Conservation (phyloP, 2,888 invertebrate genomes). For the Scotopteryx bipunctaria region DNA sequence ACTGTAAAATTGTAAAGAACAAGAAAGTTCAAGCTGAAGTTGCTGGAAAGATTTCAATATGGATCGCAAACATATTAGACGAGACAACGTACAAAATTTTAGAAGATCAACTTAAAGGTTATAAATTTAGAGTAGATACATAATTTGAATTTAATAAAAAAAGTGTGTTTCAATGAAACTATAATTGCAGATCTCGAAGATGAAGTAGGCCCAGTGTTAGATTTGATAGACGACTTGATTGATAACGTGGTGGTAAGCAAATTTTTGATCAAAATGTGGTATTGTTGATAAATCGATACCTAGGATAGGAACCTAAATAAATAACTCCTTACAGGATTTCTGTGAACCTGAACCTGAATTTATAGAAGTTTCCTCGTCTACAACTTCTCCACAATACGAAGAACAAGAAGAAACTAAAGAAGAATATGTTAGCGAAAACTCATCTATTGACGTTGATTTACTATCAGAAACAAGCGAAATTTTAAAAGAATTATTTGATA, state of each 20-base stretch:
- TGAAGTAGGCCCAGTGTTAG: conserved; percentile 66
- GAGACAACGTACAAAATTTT: conserved; percentile 55
- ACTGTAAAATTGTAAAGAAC: conserved; percentile 28
- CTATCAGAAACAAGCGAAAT: not conserved
- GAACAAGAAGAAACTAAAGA: conserved; percentile 2
- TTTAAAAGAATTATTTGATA: too few species aligned
- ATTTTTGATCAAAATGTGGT: not conserved
- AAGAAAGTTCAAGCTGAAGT: conserved; percentile 51
- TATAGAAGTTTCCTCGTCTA: conserved; percentile 23
- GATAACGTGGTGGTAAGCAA: conserved; percentile 56
- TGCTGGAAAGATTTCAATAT: conserved; percentile 51
- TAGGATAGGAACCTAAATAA: too few species aligned
- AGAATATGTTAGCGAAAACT: not conserved
- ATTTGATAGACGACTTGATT: conserved; percentile 62
- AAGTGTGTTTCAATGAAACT: not conserved
- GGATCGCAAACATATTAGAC: conserved; percentile 62
- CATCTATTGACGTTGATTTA: conserved; percentile 2
- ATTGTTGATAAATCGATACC: not conserved
- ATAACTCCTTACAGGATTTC: conserved; percentile 35
- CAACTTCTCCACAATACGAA: conserved; percentile 10
- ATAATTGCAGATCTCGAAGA: conserved; percentile 65
- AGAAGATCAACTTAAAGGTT: conserved; percentile 65
- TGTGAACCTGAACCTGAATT: conserved; percentile 28
- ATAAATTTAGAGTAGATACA: not conserved
- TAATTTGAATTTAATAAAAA: not conserved